Evolutionary conservation across 2,888 invertebrate species (phyloP), one percentile per base, ranked within the genome.

Genomic region (Phymatocera aterrima): DNA sequence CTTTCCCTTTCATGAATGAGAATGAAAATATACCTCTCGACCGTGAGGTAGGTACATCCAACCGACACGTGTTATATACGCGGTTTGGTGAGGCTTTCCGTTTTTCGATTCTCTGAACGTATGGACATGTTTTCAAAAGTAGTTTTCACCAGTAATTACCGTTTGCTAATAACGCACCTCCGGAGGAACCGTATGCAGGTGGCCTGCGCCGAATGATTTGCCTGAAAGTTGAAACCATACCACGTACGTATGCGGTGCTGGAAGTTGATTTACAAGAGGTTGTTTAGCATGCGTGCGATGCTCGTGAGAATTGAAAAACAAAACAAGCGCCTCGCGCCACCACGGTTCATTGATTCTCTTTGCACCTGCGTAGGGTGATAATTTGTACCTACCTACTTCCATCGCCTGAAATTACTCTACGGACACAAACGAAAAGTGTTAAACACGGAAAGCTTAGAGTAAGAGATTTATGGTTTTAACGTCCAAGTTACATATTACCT

Each of bases 291-390:
- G 72, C 72, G 51, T 72, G 72, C 48, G 28, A 51, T 51, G 72
- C 72, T 51, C 48, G 72, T 72, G 72, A 72, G 72, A 72, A 72
- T 72, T 72, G 72, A 72, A 72, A 72, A 72, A 51, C 72, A 72
- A 72, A 51, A 72, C 51, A 72, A 51, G 43, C 24, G 21, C 46
- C 40, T 40, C 68, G 46, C 51, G 72, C 48, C 18, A 51, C 51
- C 31, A 68, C 24, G 68, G 24, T 68, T 72, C 72, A 72, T 72
- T 72, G 72, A 72, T 72, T 72, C 72, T 48, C 72, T 48, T 72
- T 72, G 51, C 72, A 72, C 72, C 72, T 72, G 72, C 48, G 48
- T 31, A 31, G 51, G 72, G 72, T 72, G 72, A 72, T 72, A 72
- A 72, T 72, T 72, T 72, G 72, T 72, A 72, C 72, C 72, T 51